Percentiles rank a stretch among this genome's conserved stretches.
phyloP scores from a whole-genome alignment of 1,140 invertebrate genomes.

The Nomia melanderi region DNA sequence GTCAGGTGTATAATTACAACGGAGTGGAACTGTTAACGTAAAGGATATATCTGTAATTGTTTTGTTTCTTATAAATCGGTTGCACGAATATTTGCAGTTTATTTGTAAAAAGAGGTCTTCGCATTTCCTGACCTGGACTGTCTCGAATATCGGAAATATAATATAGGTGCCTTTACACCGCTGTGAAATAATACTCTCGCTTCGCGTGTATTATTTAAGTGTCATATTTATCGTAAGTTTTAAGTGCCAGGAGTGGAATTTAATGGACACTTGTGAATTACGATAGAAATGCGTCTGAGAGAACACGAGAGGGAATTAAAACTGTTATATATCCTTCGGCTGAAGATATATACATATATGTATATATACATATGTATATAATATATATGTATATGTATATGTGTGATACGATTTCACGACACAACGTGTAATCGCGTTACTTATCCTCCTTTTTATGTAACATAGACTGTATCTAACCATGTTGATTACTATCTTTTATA shows the following conservation, averaged over 20 bases:
- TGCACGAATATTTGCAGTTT: too few relatives aligned
- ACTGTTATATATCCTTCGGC: conserved; percentile 5
- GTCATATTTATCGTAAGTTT: neutral
- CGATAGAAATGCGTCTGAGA: neutral
- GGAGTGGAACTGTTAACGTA: too few relatives aligned
- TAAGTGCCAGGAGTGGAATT: neutral
- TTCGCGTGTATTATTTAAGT: neutral
- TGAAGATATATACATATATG: too few relatives aligned
- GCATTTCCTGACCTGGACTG: neutral
- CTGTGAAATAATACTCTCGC: neutral
- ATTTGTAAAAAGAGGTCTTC: too few relatives aligned
- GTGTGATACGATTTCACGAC: conserved; percentile 31
- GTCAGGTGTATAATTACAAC: too few relatives aligned
- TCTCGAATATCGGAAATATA: neutral
- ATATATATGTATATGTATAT: too few relatives aligned
- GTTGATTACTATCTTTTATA: conserved; percentile 21
- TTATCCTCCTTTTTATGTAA: conserved; percentile 20
- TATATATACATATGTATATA: too few relatives aligned
- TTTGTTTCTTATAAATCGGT: too few relatives aligned
- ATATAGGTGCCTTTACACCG: neutral
- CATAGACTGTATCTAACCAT: conserved; percentile 16
- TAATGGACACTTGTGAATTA: neutral
- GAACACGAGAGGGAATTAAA: neutral
- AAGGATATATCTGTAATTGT: too few relatives aligned
- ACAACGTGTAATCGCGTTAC: conserved; percentile 21